Conservation (phyloP, 2,797 vertebrate genomes). For the Anabacerthia variegaticeps region DNA sequence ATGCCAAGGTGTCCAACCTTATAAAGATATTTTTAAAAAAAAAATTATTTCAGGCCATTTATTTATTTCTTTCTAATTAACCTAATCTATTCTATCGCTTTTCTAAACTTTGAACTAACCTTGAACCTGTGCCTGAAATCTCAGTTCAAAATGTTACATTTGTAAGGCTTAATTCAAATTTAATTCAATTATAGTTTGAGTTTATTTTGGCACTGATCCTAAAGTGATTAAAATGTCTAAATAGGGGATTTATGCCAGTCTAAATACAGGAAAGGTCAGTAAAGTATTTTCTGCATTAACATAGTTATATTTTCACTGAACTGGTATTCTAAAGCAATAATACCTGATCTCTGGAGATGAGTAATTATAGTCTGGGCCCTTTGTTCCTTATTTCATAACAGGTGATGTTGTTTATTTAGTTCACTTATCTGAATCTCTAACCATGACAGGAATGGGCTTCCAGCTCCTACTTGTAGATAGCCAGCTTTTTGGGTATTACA, state of each 20-base stretch:
- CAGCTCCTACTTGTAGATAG: background rate
- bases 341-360: background rate
- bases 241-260: background rate
- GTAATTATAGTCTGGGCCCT: background rate
- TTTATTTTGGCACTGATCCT: background rate
- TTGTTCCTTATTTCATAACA: background rate
- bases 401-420: background rate
- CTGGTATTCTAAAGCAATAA: background rate
- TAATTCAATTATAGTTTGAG: background rate
- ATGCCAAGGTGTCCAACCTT: background rate
- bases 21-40: background rate
- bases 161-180: background rate
- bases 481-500: no score
- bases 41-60: background rate
- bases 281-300: background rate
- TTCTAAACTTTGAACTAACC: background rate
- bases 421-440: background rate
- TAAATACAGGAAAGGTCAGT: background rate
- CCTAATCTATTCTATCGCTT: background rate
- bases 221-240: background rate
- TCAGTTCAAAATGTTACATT: background rate
- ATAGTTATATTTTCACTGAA: background rate
- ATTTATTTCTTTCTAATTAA: background rate
- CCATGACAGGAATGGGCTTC: background rate
- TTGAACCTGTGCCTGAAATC: background rate